Evolutionary conservation across 2,888 invertebrate species (phyloP).

Genomic region (Lepidonotus clava): DNA sequence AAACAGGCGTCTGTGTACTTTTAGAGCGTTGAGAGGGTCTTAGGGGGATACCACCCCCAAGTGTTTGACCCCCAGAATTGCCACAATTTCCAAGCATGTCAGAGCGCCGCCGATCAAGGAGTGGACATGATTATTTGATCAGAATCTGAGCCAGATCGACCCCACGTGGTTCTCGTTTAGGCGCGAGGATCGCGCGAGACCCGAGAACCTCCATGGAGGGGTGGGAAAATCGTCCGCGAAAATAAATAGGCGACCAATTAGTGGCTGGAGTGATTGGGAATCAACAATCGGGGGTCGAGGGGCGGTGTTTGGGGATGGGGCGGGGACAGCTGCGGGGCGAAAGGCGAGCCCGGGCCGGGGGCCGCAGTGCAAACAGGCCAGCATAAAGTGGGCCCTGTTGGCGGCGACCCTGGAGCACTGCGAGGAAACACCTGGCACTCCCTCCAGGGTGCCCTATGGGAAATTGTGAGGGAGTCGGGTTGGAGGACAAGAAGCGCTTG

Average conservation of each 20-base stretch:
- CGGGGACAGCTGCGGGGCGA: background rate
- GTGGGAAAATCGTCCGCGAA: constrained; percentile 19
- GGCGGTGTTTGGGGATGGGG: background rate
- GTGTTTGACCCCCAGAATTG: background rate
- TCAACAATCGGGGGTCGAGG: background rate
- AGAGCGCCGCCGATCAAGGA: background rate
- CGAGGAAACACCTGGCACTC: constrained; percentile 12
- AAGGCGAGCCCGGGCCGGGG: background rate
- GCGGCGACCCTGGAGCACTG: constrained; percentile 18
- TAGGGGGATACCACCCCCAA: background rate
- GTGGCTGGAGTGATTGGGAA: constrained; percentile 30
- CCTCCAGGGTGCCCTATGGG: constrained; percentile 19
- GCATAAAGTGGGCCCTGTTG: background rate
- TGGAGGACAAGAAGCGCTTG: background rate
- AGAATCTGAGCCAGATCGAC: background rate
- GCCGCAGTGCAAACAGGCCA: background rate
- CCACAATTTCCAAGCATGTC: background rate
- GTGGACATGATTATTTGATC: background rate
- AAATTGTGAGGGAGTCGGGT: background rate
- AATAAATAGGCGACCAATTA: constrained; percentile 35
- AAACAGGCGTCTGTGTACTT: background rate
- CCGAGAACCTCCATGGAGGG: background rate
- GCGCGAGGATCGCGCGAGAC: background rate
- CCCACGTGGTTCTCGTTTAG: constrained; percentile 14
- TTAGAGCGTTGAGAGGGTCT: no score